These are phyloP conservation scores for Drosophila asahinai DNA, from an alignment of 1,140 invertebrate species.

Conservation along the genomic window DNA sequence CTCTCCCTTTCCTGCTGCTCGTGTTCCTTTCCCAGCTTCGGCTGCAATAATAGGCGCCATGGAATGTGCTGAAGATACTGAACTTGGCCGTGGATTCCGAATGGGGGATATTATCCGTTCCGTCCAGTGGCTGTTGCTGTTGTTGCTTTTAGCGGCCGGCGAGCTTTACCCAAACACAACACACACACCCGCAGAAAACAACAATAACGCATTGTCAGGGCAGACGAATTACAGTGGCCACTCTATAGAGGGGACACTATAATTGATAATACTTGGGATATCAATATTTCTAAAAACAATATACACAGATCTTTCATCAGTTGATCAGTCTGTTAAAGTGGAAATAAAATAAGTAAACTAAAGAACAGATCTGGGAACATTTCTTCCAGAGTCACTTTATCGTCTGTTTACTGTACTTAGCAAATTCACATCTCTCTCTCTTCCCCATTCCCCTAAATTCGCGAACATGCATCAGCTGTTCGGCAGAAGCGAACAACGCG, in stretches of 20 bases:
- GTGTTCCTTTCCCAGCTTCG: constrained; percentile 2
- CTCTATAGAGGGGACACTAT: not conserved
- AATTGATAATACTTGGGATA: too few species aligned
- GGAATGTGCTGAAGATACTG: constrained; percentile 81
- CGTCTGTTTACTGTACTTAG: constrained; percentile 17
- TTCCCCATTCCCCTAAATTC: constrained; percentile 2
- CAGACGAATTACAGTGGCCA: constrained; percentile 3
- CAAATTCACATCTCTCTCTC: constrained; percentile 4
- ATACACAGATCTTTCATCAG: too few species aligned
- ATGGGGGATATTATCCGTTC: constrained; percentile 31
- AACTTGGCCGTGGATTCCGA: constrained; percentile 72
- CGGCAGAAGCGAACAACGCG: constrained; percentile 20
- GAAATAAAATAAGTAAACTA: too few species aligned
- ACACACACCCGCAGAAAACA: constrained; percentile 9
- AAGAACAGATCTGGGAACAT: too few species aligned
- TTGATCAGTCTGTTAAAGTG: too few species aligned
- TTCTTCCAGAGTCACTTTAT: not conserved
- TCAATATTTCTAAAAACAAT: too few species aligned
- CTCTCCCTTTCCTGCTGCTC: not conserved
- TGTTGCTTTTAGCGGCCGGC: constrained; percentile 22
- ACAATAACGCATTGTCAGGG: constrained; percentile 9
- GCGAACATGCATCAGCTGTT: constrained; percentile 56
- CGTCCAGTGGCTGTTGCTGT: constrained; percentile 20
- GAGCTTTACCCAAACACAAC: constrained; percentile 20
- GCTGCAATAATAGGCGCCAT: constrained; percentile 66